phyloP scores from a whole-genome alignment of 2,797 vertebrate genomes.

The Characodon lateralis region DNA sequence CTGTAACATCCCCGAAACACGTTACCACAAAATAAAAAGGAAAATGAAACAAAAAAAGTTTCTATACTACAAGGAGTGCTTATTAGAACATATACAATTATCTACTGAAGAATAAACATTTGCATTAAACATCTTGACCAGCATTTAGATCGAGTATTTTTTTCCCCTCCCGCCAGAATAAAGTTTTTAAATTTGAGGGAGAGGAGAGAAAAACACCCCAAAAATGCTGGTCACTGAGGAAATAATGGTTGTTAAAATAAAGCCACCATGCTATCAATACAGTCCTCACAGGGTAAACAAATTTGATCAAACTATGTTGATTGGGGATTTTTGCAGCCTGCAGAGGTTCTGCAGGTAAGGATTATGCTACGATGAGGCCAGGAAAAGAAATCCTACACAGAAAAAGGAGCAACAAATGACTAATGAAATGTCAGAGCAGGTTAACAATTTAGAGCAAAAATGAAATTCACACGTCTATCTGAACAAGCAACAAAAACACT shows the following conservation, averaged over 20 bases:
- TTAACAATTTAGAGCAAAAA: conserved; percentile 38
- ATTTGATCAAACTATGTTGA: conserved; percentile 50
- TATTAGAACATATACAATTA: conserved; percentile 68
- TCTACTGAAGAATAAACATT: conserved; percentile 63
- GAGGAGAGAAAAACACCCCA: conserved; percentile 11
- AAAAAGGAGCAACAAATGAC: conserved; percentile 48
- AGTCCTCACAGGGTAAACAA: conserved; percentile 62
- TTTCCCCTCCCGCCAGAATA: conserved; percentile 17
- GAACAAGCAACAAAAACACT: conserved; percentile 72
- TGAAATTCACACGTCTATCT: conserved; percentile 42
- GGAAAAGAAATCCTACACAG: conserved; percentile 49
- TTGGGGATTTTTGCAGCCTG: conserved; percentile 39
- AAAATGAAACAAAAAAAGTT: conserved; percentile 39
- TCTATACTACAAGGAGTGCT: conserved; percentile 77
- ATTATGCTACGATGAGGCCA: conserved; percentile 69
- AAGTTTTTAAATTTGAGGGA: conserved; percentile 27
- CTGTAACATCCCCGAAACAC: conserved; percentile 46
- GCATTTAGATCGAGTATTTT: conserved; percentile 44
- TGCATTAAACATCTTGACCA: conserved; percentile 63
- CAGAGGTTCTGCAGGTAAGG: conserved; percentile 42
- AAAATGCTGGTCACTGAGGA: conserved; percentile 54
- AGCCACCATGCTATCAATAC: conserved; percentile 60
- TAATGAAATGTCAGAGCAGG: conserved; percentile 63
- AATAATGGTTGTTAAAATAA: conserved; percentile 67
- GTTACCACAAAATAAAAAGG: conserved; percentile 48